Conservation (phyloP, 37 sponge, comb jelly and placozoan genomes). For the Crambe crambe region DNA sequence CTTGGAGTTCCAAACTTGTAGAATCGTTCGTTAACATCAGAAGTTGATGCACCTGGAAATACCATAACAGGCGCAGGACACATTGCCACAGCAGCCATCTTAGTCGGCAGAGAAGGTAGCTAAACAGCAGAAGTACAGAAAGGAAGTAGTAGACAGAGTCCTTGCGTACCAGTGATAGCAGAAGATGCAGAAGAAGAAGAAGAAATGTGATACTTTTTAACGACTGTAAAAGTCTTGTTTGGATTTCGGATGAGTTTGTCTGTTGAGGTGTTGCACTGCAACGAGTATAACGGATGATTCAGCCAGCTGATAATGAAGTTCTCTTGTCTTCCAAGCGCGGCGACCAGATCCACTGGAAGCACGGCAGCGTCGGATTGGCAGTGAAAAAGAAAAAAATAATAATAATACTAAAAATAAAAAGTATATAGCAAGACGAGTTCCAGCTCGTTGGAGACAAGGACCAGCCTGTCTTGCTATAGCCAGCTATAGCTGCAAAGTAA, state of each 20-base stretch:
- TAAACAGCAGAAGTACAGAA: not conserved
- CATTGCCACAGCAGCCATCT: conserved; percentile 3
- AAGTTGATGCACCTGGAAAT: not conserved
- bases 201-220: not conserved
- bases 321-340: not conserved
- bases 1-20: conserved; percentile 67
- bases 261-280: conserved; percentile 19
- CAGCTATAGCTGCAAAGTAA: conserved; percentile 65
- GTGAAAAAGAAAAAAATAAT: not conserved
- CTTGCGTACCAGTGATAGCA: not conserved
- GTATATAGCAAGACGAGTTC: conserved; percentile 63
- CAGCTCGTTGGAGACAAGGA: conserved; percentile 83
- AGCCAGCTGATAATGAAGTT: not conserved
- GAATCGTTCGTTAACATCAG: conserved; percentile 27
- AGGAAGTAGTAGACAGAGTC: not conserved
- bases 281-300: conserved; percentile 1
- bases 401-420: not conserved
- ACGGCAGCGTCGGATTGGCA: not conserved
- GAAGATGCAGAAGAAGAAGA: not conserved
- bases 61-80: not conserved
- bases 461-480: conserved; percentile 90
- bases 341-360: conserved; percentile 27
- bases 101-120: not conserved
- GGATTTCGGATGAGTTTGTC: conserved; percentile 17
- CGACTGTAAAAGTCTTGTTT: conserved; percentile 22